These are phyloP conservation scores for Natator depressus DNA, from an alignment of 2,113 vertebrate species.

Conservation along the genomic window DNA sequence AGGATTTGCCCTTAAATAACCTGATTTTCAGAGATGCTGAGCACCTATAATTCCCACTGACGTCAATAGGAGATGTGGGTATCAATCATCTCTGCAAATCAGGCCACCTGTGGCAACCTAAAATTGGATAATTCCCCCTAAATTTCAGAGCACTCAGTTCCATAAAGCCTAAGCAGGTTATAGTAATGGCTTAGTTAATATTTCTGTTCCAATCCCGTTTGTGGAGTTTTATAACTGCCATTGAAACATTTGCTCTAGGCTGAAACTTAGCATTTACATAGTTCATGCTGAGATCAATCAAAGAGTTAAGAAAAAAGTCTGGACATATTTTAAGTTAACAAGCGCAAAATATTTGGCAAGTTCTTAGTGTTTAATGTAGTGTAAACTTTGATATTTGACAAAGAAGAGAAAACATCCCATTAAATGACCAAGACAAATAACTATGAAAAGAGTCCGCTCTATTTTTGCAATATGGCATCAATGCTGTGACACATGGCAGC, in stretches of 20 bases:
- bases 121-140: neutral
- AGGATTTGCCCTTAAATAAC: neutral
- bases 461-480: neutral
- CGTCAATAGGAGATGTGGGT: neutral
- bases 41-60: neutral
- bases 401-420: neutral
- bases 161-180: neutral
- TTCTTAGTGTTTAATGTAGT: conserved; percentile 11
- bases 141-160: neutral
- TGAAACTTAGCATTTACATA: neutral
- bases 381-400: conserved; percentile 5
- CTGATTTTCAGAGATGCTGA: neutral
- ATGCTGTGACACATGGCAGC: neutral
- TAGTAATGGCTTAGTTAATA: accelerated
- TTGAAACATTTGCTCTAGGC: neutral
- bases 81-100: neutral
- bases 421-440: neutral
- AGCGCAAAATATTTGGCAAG: conserved; percentile 40
- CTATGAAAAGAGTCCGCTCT: neutral
- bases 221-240: neutral
- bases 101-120: neutral
- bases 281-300: conserved; percentile 28
- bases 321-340: conserved; percentile 45
- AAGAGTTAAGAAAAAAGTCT: neutral
- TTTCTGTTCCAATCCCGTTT: neutral